These are phyloP conservation scores for Bradypus variegatus DNA, from an alignment of 2,797 vertebrate genomes.

Conservation along the genomic window DNA sequence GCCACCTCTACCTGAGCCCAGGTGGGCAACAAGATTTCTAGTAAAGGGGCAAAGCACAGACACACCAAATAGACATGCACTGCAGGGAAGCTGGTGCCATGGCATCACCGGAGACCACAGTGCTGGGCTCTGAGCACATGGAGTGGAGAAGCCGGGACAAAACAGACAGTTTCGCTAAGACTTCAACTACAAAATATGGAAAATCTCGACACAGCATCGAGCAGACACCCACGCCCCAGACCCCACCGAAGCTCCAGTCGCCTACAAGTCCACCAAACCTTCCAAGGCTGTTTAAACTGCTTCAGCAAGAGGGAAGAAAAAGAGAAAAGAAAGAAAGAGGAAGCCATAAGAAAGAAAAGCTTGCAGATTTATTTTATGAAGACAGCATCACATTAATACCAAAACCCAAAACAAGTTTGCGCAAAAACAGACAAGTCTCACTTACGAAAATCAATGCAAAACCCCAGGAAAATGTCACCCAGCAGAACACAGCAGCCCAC, in stretches of 20 bases:
- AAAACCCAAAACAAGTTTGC: background rate
- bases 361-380: too few relatives aligned
- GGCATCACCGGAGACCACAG: accelerated
- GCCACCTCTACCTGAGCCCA: too few relatives aligned
- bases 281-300: background rate
- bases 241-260: accelerated
- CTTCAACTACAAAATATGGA: too few relatives aligned
- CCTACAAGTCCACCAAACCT: too few relatives aligned
- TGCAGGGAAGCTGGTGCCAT: too few relatives aligned
- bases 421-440: background rate
- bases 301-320: background rate
- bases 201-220: background rate
- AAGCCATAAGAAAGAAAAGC: background rate
- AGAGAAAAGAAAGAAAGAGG: too few relatives aligned
- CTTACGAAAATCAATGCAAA: background rate
- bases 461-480: background rate
- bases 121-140: too few relatives aligned
- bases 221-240: too few relatives aligned
- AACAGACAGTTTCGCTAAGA: background rate
- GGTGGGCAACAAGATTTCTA: too few relatives aligned
- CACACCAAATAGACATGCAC: too few relatives aligned
- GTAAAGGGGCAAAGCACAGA: too few relatives aligned
- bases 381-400: too few relatives aligned
- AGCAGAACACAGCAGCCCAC: background rate
- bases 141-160: background rate